phyloP scores from a whole-genome alignment of 1,140 invertebrate genomes.

The Drosophila grimshawi region DNA sequence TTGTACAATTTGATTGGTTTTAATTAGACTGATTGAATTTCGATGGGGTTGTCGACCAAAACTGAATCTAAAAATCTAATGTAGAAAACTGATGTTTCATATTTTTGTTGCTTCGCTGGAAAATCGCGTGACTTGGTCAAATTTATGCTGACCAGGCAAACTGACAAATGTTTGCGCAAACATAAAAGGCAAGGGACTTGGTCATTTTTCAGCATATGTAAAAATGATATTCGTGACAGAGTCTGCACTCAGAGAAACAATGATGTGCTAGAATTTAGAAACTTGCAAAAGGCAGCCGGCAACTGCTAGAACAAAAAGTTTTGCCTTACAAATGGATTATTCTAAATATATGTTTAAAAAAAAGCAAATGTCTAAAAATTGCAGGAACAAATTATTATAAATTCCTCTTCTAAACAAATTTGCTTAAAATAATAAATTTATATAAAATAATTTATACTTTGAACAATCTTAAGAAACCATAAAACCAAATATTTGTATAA shows the following conservation, averaged over 20 bases:
- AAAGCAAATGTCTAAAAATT: background rate
- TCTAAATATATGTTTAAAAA: background rate
- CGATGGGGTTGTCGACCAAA: constrained; percentile 25
- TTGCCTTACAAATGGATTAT: too few relatives aligned
- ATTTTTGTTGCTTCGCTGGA: constrained; percentile 19
- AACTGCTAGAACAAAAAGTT: too few relatives aligned
- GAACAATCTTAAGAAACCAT: too few relatives aligned
- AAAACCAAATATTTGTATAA: too few relatives aligned
- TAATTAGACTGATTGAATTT: constrained; percentile 82
- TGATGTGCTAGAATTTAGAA: too few relatives aligned
- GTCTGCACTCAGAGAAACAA: constrained; percentile 4
- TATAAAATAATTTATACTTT: too few relatives aligned
- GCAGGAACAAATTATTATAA: too few relatives aligned
- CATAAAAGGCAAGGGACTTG: constrained; percentile 39
- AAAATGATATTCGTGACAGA: constrained; percentile 67
- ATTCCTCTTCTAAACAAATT: too few relatives aligned
- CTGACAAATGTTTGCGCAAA: constrained; percentile 70
- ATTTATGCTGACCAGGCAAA: constrained; percentile 44
- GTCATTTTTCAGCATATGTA: constrained; percentile 52
- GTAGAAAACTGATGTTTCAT: constrained; percentile 29
- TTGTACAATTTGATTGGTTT: constrained; percentile 63
- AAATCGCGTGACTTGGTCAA: constrained; percentile 62
- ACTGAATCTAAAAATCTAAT: constrained; percentile 19
- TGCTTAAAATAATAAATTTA: too few relatives aligned
- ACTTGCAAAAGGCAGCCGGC: too few relatives aligned